Conservation (phyloP, 2,797 vertebrate genomes). For the Thaleichthys pacificus region DNA sequence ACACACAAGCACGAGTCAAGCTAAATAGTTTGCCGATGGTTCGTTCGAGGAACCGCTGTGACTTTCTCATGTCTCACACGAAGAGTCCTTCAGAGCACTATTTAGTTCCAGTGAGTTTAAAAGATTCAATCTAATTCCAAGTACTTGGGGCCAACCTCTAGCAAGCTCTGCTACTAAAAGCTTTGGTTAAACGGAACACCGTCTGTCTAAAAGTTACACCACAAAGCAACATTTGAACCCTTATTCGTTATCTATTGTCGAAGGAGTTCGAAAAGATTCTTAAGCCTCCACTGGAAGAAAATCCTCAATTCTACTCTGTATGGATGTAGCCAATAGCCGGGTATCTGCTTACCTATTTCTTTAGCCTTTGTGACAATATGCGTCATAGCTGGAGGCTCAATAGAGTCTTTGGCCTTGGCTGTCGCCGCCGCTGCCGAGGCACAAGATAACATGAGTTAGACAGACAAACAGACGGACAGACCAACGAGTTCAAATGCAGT, state of each 20-base stretch:
- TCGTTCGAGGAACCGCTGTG: neutral
- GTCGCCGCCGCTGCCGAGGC: conserved; percentile 56
- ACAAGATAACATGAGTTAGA: neutral
- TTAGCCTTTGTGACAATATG: conserved; percentile 89
- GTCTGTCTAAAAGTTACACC: no score
- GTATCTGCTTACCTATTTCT: conserved; percentile 84
- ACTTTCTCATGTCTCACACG: neutral
- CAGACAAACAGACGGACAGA: neutral
- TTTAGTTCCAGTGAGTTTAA: neutral
- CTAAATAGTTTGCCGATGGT: neutral
- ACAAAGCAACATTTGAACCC: no score
- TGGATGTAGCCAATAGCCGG: neutral
- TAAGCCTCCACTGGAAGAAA: neutral
- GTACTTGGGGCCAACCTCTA: no score
- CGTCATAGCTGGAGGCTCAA: conserved; percentile 83
- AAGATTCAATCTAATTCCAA: neutral
- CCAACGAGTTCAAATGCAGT: neutral
- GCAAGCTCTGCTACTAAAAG: no score
- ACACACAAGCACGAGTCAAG: neutral
- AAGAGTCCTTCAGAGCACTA: neutral
- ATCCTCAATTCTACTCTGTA: neutral
- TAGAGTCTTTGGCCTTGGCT: conserved; percentile 83
- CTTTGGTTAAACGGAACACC: no score
- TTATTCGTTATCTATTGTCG: no score
- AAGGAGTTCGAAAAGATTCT: neutral